phyloP scores from a whole-genome alignment of 2,113 vertebrate species.

The Hippopotamus amphibius region DNA sequence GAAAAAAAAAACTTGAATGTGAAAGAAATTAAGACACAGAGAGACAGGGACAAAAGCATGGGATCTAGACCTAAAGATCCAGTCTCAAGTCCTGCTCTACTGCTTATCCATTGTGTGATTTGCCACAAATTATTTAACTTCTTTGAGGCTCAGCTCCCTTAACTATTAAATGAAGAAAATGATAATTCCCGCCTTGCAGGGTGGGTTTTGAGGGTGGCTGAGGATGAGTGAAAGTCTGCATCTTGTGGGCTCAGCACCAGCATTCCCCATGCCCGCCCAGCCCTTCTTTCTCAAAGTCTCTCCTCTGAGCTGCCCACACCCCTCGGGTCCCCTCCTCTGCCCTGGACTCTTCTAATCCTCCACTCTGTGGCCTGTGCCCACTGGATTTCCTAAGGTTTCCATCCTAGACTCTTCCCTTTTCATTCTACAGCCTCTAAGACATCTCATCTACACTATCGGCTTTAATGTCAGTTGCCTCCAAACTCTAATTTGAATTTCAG shows the following conservation, averaged over 20 bases:
- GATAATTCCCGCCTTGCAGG: not conserved
- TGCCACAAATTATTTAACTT: not conserved
- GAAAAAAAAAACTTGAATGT: not conserved
- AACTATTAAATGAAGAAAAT: not conserved
- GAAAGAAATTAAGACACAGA: not conserved
- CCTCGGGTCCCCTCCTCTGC: not conserved
- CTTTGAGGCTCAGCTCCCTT: not conserved
- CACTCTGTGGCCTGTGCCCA: rapidly evolving
- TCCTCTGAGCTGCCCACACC: not conserved
- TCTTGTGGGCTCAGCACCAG: rapidly evolving
- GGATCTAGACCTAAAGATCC: not conserved
- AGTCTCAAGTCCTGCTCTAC: not conserved
- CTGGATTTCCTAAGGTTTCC: not conserved
- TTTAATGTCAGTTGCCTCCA: not conserved
- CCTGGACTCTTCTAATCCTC: not conserved
- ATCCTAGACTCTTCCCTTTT: not conserved
- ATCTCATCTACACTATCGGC: rapidly evolving
- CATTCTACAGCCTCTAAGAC: not conserved
- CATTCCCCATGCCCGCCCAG: rapidly evolving
- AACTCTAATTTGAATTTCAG: not conserved
- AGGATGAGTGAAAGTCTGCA: not conserved
- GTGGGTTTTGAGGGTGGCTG: not conserved
- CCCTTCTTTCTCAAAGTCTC: not conserved
- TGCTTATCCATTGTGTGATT: not conserved
- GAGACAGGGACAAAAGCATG: not conserved